Percentiles rank a stretch among this genome's conserved stretches.
phyloP scores from a whole-genome alignment of 2,797 vertebrate species.

The Cygnus olor region DNA sequence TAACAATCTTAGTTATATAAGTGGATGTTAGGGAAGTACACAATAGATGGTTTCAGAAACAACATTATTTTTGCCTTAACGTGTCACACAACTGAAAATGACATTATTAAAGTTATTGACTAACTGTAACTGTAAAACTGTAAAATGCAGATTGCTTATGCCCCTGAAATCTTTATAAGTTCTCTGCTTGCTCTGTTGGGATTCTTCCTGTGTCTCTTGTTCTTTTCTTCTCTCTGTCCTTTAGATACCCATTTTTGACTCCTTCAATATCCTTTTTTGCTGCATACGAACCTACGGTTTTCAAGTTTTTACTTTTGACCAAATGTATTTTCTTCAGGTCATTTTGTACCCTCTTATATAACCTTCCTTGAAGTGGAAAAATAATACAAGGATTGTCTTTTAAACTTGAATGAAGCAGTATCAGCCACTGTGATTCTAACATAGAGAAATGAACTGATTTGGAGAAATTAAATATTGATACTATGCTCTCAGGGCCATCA shows the following conservation, averaged over 20 bases:
- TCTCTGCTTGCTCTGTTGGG: background rate
- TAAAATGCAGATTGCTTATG: background rate
- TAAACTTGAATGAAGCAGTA: slow-evolving; percentile 22
- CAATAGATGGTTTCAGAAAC: background rate
- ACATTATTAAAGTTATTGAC: background rate
- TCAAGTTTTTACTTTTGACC: background rate
- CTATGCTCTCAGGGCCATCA: background rate
- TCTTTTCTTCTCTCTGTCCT: background rate
- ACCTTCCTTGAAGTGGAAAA: background rate
- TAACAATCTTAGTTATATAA: background rate
- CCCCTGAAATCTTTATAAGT: background rate
- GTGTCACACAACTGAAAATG: background rate
- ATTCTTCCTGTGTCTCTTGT: background rate
- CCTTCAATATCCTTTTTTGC: background rate
- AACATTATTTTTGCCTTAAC: background rate
- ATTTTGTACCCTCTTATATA: background rate
- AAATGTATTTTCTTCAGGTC: background rate
- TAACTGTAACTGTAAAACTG: background rate
- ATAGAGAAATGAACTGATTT: slow-evolving; percentile 22
- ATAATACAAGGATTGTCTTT: background rate
- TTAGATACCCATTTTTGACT: background rate
- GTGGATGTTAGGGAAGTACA: background rate
- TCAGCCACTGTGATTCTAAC: background rate
- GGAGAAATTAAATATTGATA: slow-evolving; percentile 60
- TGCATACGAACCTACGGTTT: background rate